Percentiles rank a stretch among this genome's conserved stretches.
These are phyloP conservation scores for Drosophila putrida DNA, from an alignment of 2,888 invertebrate genomes.

Conservation along the genomic window DNA sequence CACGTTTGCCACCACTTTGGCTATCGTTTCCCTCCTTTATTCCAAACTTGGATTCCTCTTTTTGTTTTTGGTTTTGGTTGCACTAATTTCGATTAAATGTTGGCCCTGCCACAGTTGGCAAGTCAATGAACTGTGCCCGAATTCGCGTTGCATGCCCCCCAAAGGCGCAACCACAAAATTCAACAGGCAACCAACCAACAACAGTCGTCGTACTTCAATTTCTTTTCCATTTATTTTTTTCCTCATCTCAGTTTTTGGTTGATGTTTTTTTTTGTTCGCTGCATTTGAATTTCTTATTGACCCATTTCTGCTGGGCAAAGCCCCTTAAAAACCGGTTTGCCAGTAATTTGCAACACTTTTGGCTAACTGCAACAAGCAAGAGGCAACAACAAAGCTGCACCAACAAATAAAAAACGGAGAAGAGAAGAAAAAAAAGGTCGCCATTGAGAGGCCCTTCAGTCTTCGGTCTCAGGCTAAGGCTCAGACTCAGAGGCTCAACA, in stretches of 20 bases:
- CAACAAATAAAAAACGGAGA: neutral
- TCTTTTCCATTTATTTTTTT: constrained; percentile 25
- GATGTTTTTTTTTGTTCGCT: constrained; percentile 29
- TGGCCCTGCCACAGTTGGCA: constrained; percentile 24
- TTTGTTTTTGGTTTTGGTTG: constrained; percentile 7
- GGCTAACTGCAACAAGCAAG: constrained; percentile 51
- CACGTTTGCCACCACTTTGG: constrained; percentile 18
- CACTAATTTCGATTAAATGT: constrained; percentile 34
- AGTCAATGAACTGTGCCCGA: constrained; percentile 42
- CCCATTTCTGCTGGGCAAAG: constrained; percentile 60
- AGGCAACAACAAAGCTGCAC: constrained; percentile 5
- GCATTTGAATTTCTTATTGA: constrained; percentile 71
- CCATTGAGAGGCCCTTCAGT: constrained; percentile 20
- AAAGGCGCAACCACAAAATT: constrained; percentile 37
- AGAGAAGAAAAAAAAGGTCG: constrained; percentile 40
- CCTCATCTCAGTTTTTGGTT: constrained; percentile 1
- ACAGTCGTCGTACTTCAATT: constrained; percentile 23
- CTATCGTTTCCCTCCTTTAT: neutral
- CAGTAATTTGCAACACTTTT: constrained; percentile 66
- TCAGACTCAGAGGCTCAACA: constrained; percentile 6
- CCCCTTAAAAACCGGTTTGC: constrained; percentile 51
- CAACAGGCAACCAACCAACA: constrained; percentile 57
- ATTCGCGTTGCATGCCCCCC: constrained; percentile 22
- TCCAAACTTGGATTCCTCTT: neutral
- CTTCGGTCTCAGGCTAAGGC: constrained; percentile 7